Evolutionary conservation across 2,888 invertebrate genomes (phyloP).

Genomic region (Drosophila neutralis): DNA sequence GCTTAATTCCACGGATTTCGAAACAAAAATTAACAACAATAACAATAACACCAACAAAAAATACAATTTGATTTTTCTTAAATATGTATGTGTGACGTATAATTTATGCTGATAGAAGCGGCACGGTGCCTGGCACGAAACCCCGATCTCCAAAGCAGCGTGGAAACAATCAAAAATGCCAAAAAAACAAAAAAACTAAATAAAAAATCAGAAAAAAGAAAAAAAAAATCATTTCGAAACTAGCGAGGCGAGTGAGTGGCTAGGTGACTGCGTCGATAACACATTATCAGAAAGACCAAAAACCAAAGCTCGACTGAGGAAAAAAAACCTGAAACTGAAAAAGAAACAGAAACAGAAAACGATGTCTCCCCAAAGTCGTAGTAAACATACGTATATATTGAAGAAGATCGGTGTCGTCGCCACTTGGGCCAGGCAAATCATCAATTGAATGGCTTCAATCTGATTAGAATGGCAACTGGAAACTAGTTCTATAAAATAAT

Average conservation of each 20-base stretch:
- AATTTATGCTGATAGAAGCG: slow-evolving; percentile 77
- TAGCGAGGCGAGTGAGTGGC: slow-evolving; percentile 51
- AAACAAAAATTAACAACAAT: slow-evolving; percentile 33
- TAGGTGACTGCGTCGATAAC: slow-evolving; percentile 43
- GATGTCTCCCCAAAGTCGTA: slow-evolving; percentile 14
- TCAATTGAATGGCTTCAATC: slow-evolving; percentile 60
- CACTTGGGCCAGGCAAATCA: slow-evolving; percentile 46
- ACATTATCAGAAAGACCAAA: slow-evolving; percentile 41
- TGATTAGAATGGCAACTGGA: slow-evolving; percentile 63
- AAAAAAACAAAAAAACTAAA: slow-evolving; percentile 26
- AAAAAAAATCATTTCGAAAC: slow-evolving; percentile 54
- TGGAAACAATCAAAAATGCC: slow-evolving; percentile 69
- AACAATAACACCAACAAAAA: slow-evolving; percentile 49
- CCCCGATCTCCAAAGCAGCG: slow-evolving; percentile 68
- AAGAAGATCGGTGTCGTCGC: slow-evolving; percentile 56
- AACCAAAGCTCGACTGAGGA: slow-evolving; percentile 10
- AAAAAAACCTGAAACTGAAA: slow-evolving; percentile 38
- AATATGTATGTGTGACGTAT: slow-evolving; percentile 70
- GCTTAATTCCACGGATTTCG: slow-evolving; percentile 72
- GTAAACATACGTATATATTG: slow-evolving; percentile 15
- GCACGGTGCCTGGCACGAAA: slow-evolving; percentile 73
- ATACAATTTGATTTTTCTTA: slow-evolving; percentile 69
- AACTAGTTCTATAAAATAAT: slow-evolving; percentile 52
- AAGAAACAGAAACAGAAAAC: slow-evolving; percentile 17
- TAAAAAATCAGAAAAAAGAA: slow-evolving; percentile 35